Evolutionary conservation across 2,797 vertebrate genomes (phyloP), one percentile per base, ranked within the genome.

Genomic region (Tinamus major): DNA sequence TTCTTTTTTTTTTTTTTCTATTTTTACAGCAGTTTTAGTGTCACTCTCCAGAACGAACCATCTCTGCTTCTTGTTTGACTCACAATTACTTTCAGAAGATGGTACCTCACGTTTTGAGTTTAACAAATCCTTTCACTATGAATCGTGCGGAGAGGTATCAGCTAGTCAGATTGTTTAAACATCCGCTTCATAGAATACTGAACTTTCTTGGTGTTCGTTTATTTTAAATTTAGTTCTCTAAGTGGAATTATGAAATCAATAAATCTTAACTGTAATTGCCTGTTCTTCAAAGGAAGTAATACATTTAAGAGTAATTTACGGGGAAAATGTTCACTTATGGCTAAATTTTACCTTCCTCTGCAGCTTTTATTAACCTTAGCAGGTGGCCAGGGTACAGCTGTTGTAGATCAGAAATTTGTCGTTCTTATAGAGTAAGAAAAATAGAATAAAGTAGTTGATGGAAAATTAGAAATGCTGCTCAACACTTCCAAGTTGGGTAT

Each of bases 101-200:
- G 53, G 84, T 95, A 93, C 92, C 91, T 96, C 94, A 94, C 94
- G 94, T 96, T 96, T 93, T 96, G 91, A 96, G 67, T 96, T 96
- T 92, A 94, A 93, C 90, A 97, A 96, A 94, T 94, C 91, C 95
- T 97, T 97, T 96, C 96, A 96, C 92, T 97, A 95, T 97, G 96
- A 96, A 96, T 97, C 91, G 85, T 91, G 75, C 75, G 59, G 75
- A 93, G 76, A 92, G 87, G 87, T 93, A 91, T 74, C 91, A 87
- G 82, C 85, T 94, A 79, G 89, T 69, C 72, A 68, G 88, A 55
- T 81, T 92, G 84, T 92, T 97, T 96, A 96, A 97, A 96, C 92
- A 96, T 95, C 95, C 94, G 88, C 87, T 97, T 97, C 95, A 94
- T 96, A 96, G 93, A 95, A 94, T 97, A 94, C 94, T 92, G 92